Conservation (phyloP, 2,888 invertebrate species). For the Trisateles emortualis region DNA sequence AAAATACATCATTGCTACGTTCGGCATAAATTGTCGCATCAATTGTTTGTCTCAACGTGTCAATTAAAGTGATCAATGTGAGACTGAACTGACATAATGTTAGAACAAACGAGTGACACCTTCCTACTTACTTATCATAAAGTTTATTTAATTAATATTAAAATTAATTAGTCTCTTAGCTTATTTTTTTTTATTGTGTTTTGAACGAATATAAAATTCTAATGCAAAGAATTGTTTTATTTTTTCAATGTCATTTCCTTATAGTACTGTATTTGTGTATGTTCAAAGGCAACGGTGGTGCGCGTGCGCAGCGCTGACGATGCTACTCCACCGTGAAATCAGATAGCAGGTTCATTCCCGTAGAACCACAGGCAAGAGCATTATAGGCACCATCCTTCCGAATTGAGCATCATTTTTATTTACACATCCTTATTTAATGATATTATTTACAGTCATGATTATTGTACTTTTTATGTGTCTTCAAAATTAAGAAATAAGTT, state of each 20-base stretch:
- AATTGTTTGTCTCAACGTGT: background rate
- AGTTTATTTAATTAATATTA: background rate
- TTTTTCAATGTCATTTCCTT: background rate
- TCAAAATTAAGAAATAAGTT: constrained; percentile 16
- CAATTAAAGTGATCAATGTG: background rate
- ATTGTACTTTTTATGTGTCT: constrained; percentile 21
- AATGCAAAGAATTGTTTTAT: background rate
- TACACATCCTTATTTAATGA: background rate
- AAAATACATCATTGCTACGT: background rate
- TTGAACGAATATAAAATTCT: background rate
- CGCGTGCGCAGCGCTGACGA: background rate
- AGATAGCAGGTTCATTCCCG: constrained; percentile 9
- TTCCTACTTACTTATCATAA: background rate
- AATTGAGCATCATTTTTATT: constrained; percentile 11
- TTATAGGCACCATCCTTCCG: constrained; percentile 16
- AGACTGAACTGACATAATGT: background rate
- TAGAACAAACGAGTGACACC: background rate
- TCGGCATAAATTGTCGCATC: background rate
- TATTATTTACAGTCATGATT: constrained; percentile 24
- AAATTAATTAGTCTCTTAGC: background rate
- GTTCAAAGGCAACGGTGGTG: background rate
- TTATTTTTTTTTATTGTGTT: background rate
- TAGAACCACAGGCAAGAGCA: too few relatives aligned
- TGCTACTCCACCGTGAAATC: constrained; percentile 21
- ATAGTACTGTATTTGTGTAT: background rate